A percentile compares a stretch with the other conserved stretches of the same genome.
phyloP scores from a whole-genome alignment of 37 sponge, comb jelly and placozoan genomes.

The Eunapius fragilis region DNA sequence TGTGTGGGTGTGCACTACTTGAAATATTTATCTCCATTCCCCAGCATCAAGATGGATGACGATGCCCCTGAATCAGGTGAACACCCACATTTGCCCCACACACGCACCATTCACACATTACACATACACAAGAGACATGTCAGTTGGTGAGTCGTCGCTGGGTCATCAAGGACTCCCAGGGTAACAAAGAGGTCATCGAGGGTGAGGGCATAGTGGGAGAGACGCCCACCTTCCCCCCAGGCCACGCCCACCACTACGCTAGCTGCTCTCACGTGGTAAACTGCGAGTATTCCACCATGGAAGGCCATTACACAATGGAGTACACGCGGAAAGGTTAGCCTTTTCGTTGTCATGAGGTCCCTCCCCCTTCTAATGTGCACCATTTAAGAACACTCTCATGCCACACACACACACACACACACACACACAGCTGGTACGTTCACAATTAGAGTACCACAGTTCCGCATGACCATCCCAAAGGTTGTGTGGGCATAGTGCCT shows the following conservation, averaged over 20 bases:
- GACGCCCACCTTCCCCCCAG: constrained; percentile 40
- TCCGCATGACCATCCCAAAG: constrained; percentile 11
- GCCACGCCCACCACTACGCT: constrained; percentile 39
- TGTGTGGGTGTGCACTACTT: not conserved
- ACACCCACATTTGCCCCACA: not conserved
- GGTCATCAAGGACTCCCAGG: constrained; percentile 26
- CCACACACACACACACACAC: not conserved
- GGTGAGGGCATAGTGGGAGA: constrained; percentile 61
- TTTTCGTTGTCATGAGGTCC: too few species aligned
- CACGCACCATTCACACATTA: not conserved
- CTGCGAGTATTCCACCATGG: constrained; percentile 35
- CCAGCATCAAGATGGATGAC: constrained; percentile 29
- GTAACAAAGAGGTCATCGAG: constrained; percentile 17
- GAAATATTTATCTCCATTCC: not conserved
- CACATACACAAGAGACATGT: constrained; percentile 11
- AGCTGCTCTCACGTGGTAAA: constrained; percentile 30
- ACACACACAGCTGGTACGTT: constrained; percentile 1
- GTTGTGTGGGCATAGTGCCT: not conserved
- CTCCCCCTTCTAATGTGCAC: too few species aligned
- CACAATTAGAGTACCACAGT: not conserved
- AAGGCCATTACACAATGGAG: constrained; percentile 41
- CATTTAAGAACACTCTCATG: not conserved
- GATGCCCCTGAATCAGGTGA: constrained; percentile 25
- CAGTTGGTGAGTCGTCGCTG: constrained; percentile 40
- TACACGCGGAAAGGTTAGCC: constrained; percentile 11